Percentiles rank a stretch among this genome's conserved stretches.
These are phyloP conservation scores for Tamandua tetradactyla DNA, from an alignment of 2,797 vertebrate genomes.

Conservation along the genomic window DNA sequence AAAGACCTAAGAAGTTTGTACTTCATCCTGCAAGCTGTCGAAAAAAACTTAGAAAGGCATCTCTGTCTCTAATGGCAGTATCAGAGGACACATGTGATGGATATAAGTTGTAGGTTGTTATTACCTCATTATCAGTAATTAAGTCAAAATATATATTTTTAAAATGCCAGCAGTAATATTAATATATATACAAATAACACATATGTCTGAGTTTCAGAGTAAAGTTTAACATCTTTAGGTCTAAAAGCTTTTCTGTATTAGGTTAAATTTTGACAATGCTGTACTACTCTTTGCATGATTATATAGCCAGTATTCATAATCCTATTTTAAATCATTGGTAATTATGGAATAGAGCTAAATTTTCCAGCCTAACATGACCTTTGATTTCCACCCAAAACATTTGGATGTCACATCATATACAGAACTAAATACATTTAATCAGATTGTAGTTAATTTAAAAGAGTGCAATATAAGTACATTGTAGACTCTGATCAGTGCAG, in stretches of 20 bases:
- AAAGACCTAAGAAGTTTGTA: not conserved
- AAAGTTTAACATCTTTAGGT: not conserved
- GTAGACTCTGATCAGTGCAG: not conserved
- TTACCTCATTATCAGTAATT: not conserved
- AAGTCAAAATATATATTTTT: not conserved
- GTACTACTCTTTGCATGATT: not conserved
- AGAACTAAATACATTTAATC: not conserved
- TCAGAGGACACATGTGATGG: not conserved
- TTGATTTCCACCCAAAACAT: not conserved
- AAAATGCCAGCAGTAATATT: not conserved
- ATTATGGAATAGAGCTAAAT: not conserved
- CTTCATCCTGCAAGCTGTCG: not conserved
- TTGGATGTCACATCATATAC: not conserved
- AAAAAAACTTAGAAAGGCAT: not conserved
- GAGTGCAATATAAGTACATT: not conserved
- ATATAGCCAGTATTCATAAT: not conserved
- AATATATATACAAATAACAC: not conserved
- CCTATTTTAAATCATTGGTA: not conserved
- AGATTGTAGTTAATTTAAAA: not conserved
- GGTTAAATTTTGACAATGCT: constrained; percentile 28
- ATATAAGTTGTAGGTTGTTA: not conserved
- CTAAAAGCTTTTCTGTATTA: constrained; percentile 11
- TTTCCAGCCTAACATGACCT: not conserved
- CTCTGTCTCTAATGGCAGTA: not conserved
- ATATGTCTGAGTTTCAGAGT: not conserved